Evolutionary conservation across 1,140 invertebrate species (phyloP).

Genomic region (Octopus bimaculoides): DNA sequence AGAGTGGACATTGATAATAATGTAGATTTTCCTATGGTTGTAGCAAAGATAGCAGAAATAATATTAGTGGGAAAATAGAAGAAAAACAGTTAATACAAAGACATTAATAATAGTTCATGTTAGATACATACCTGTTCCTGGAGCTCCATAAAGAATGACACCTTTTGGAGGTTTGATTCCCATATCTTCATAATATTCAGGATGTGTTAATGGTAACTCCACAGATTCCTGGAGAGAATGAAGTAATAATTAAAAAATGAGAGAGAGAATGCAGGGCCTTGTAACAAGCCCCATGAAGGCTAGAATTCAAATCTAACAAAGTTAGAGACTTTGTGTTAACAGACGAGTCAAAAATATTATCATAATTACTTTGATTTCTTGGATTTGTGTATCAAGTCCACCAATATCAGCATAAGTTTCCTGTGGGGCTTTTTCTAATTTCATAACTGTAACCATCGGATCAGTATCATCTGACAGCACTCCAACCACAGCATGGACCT

Average conservation of each 20-base stretch:
- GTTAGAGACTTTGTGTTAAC: too few relatives aligned
- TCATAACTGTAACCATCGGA: conserved; percentile 99
- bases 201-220: conserved; percentile 96
- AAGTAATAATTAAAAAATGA: neutral
- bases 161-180: conserved; percentile 99
- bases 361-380: conserved; percentile 82
- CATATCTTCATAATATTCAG: conserved; percentile 99
- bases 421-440: conserved; percentile 98
- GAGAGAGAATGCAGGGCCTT: too few relatives aligned
- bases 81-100: too few relatives aligned
- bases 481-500: conserved; percentile 95
- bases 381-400: conserved; percentile 98
- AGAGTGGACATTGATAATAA: too few relatives aligned
- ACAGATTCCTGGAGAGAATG: conserved; percentile 77
- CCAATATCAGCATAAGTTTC: conserved; percentile 99
- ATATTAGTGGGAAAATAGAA: neutral
- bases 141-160: conserved; percentile 97
- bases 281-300: too few relatives aligned
- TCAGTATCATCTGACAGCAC: conserved; percentile 99
- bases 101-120: neutral
- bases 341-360: neutral
- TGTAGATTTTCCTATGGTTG: too few relatives aligned
- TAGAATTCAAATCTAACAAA: too few relatives aligned
- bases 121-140: conserved; percentile 76
- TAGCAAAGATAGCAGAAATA: neutral